Base-by-base conservation (phyloP, 2,888 invertebrate genomes). In the Campaea margaritaria region DNA sequence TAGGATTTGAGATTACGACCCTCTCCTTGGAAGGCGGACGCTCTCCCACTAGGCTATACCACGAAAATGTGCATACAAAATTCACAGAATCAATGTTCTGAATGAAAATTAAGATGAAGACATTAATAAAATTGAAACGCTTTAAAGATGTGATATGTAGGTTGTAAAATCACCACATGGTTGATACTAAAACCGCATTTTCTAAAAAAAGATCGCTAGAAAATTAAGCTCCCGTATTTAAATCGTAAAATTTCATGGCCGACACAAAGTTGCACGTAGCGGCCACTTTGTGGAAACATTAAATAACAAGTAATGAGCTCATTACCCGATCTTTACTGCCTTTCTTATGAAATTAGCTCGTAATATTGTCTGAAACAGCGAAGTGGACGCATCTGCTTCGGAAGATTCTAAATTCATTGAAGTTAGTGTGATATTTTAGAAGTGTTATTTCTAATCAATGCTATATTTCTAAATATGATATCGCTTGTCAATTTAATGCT, bases 211-310 rank as follows among this genome's bases (percentile, higher is more conserved):
- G 54, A 50, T 50, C 36, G 50, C 50, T 60, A 46, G 60, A 55
- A 60, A 60, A 60, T 60, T 51, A 60, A 53, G 55, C 51, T 51
- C 34, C 55, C 50, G 55, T 60, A 60, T 60, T 55, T 60, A 56
- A 60, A 60, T 60, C 60, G 51, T 60, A 56, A 60, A 60, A 60
- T 60, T 60, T 60, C 46, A 60, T 51, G 51, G 47, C 43, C 43
- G 38, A 47, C 31, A 60, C 60, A 60, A 60, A 51, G 60, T 60
- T 60, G 60, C 60, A 45, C 10, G 53, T 49, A 42, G 55, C 55
- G 42, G 45, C 49, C 62, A 62, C 57, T 53, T 57, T 49, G 62
- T 57, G 57, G 60, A 60, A 60, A 51, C 60, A 56, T 60, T 59
- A 60, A 60, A 55, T 60, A 44, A 31, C 42, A 52, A 46, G 55